Evolutionary conservation across 92 coral and sea anemone genomes (phyloP), one percentile per base, ranked within the genome.

Genomic region (Diadumene lineata): DNA sequence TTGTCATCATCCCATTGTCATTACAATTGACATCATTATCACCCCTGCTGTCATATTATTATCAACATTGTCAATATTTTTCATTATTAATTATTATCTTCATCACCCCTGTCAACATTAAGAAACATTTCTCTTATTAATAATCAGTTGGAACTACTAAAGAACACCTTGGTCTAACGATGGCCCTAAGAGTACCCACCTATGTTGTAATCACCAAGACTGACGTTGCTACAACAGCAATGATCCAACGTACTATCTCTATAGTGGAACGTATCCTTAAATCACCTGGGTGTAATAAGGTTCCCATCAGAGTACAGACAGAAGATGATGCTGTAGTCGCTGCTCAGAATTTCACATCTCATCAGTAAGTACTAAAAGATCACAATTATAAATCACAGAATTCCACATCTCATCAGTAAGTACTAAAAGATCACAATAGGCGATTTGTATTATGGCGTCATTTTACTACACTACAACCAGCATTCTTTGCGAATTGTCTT

Each of bases 101-200:
- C 4, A 53, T 15, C 18, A 16, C n/a, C 60, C 10, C 10, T 53
- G 60, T 21, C 8, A 53, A 53, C 6, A 9, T 53, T 4, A 21
- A 53, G 3, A 4, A 9, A 53, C 10, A 53, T 16, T 15, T 53
- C 10, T 21, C 13, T 38, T 38, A 13, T 38, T 38, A 4, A 13
- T 38, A 4, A 13, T 10, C 57, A 94, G 98, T 94, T 77, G 98
- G 98, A 18, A 94, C 98, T 18, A 92, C 97, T n/a, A 89, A 90
- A 57, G 98, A 94, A 56, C 98, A 94, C 69, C 80, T 94, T 19
- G 98, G 98, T 27, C 67, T 94, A 25, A 93, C 96, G 50, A 88
- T 94, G 94, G 98, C 98, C 0, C 83, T 94, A 30, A 84, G 81
- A 50, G 98, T 94, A 11, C 98, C 98, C n/a, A 94, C 97, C 53